Base-by-base conservation (phyloP, 2,797 vertebrate genomes). In the Brachyrhaphis roseni region DNA sequence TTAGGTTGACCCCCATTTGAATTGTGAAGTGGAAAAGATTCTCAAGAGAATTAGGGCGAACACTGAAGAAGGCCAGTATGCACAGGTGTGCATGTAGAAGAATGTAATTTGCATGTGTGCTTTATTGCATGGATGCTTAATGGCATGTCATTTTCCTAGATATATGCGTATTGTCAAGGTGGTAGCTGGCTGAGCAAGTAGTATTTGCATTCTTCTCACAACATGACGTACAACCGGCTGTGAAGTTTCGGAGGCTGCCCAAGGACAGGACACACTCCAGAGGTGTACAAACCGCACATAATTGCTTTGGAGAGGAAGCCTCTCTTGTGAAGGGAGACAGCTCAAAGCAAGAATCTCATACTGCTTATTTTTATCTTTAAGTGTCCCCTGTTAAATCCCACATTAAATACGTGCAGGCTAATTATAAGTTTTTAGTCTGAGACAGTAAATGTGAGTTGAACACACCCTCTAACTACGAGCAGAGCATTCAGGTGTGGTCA, bases 181-280 rank as follows among this genome's bases (percentile, higher is more conserved):
- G 8, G 77, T 82, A 82, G 86, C 89, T 74, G 81, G 90, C 91
- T 91, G 89, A 91, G 92, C 93, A 91, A 88, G 88, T 90, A 78
- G 62, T 87, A 92, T 94, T 95, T 95, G 91, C 90, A 94, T 94
- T 92, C 72, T 87, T 62, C 45, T 79, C 78, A 80, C 82, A 82
- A 88, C 28, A 76, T 84, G 83, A 80, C 26, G 78, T 66, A 66
- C 80, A 82, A 83, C 80, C 78, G 84, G 88, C 87, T 88, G 78
- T 78, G 74, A 79, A 85, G 88, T 81, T 85, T 86, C 79, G 82
- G 75, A 85, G 36, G 81, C 84, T 81, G 79, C 82, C 82, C 84
- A 88, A 79, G 82, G 77, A 86, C 79, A 82, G 83, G 81, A 91
- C 77, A 81, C 75, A 64, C 59, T 74, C 47, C 3, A 78, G 55